These are phyloP conservation scores for Brachyhypopomus gauderio DNA, from an alignment of 2,113 vertebrate species.

Conservation along the genomic window DNA sequence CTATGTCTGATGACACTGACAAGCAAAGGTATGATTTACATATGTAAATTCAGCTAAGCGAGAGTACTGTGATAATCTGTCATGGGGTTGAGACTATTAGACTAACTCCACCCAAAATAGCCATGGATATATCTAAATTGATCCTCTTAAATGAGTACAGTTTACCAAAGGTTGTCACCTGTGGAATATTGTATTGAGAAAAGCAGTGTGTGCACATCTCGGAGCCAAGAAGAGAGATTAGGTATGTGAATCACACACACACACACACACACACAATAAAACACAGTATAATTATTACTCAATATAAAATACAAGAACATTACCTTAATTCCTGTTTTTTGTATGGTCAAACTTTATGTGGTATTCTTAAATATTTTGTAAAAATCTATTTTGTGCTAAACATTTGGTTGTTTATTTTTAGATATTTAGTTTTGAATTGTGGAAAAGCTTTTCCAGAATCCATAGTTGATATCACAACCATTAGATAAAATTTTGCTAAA, in stretches of 20 bases:
- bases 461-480: no score
- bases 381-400: no score
- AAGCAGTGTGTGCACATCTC: not conserved
- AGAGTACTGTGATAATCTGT: not conserved
- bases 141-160: constrained; percentile 8
- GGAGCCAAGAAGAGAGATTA: not conserved
- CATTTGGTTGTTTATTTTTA: no score
- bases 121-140: constrained; percentile 25
- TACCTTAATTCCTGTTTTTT: no score
- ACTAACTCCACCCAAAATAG: constrained; percentile 18
- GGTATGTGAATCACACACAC: not conserved
- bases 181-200: constrained; percentile 2
- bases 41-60: not conserved
- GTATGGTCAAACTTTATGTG: no score
- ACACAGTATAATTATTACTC: no score
- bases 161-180: constrained; percentile 7
- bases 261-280: no score
- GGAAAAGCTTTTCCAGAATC: no score
- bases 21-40: constrained; percentile 22
- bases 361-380: no score
- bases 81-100: constrained; percentile 6
- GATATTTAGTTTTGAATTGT: no score
- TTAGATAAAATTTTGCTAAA: no score
- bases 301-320: no score
- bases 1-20: constrained; percentile 1